These are phyloP conservation scores for Pseudopipra pipra DNA, from an alignment of 2,113 vertebrate genomes.

Conservation along the genomic window DNA sequence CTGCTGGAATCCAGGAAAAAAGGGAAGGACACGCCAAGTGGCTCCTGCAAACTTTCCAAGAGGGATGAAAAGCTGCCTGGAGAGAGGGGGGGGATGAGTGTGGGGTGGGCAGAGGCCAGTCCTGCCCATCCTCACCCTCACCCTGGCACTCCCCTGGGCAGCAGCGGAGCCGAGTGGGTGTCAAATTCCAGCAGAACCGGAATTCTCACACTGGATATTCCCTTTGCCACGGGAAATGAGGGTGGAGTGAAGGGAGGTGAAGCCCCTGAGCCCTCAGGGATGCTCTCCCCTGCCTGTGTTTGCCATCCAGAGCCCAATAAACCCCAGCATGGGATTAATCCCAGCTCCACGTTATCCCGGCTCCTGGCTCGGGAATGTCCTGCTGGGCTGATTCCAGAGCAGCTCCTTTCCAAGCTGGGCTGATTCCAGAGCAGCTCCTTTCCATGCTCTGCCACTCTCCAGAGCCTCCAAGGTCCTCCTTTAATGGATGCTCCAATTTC, in stretches of 20 bases:
- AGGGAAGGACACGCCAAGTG: neutral
- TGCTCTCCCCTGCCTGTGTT: neutral
- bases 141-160: accelerated
- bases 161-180: neutral
- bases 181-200: neutral
- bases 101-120: neutral
- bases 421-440: neutral
- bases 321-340: neutral
- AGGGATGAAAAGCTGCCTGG: neutral
- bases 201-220: neutral
- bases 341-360: neutral
- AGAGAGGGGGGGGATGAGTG: accelerated
- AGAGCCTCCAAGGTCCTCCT: neutral
- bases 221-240: neutral
- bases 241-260: neutral
- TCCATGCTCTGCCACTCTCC: neutral
- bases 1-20: neutral
- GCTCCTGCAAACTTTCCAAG: neutral
- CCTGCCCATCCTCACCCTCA: neutral
- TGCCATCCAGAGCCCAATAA: neutral
- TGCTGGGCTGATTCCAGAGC: neutral
- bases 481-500: neutral
- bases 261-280: neutral
- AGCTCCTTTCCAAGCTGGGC: neutral
- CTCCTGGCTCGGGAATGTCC: neutral